These are phyloP conservation scores for Myiozetetes cayanensis DNA, from an alignment of 2,113 vertebrate genomes.

Conservation along the genomic window DNA sequence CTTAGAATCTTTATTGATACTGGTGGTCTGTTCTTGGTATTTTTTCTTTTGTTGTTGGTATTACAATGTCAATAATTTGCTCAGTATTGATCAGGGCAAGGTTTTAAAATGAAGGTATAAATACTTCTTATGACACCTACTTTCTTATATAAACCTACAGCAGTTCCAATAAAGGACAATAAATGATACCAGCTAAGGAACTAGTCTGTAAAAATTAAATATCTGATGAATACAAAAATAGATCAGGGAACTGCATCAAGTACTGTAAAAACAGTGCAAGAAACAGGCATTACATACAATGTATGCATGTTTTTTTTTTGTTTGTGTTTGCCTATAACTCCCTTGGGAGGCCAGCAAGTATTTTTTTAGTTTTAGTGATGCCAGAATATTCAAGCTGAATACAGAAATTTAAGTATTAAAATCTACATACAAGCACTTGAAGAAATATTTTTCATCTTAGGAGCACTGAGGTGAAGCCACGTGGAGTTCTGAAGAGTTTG, in stretches of 20 bases:
- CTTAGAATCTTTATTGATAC: slow-evolving; percentile 57
- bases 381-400: background rate
- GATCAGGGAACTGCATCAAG: background rate
- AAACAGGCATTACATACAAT: background rate
- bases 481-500: background rate
- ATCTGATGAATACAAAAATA: background rate
- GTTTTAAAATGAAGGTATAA: slow-evolving; percentile 35
- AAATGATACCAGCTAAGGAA: background rate
- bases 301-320: background rate
- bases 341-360: background rate
- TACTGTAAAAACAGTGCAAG: background rate
- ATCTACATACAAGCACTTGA: background rate
- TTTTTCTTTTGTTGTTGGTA: slow-evolving; percentile 38
- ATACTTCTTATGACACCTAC: background rate
- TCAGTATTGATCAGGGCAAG: slow-evolving; percentile 59
- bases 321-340: background rate
- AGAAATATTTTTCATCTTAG: background rate
- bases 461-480: background rate
- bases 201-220: background rate
- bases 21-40: slow-evolving; percentile 27
- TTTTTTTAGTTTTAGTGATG: background rate
- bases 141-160: background rate
- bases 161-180: background rate
- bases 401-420: background rate
- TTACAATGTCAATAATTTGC: slow-evolving; percentile 50